phyloP scores from a whole-genome alignment of 1,140 invertebrate genomes.

The Bicyclus anynana region DNA sequence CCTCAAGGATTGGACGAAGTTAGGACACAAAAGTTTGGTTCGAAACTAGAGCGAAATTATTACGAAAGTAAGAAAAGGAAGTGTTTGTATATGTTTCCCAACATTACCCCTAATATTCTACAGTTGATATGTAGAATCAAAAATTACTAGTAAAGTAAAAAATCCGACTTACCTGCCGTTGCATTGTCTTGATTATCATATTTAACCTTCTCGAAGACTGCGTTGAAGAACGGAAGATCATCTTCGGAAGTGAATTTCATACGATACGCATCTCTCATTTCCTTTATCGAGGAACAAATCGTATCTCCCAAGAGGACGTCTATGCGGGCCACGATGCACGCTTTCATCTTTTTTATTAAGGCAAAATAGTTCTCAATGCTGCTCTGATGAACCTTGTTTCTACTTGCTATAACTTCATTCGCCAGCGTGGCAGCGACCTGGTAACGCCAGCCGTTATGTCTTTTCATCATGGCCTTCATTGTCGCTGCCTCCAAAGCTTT shows the following conservation, averaged over 20 bases:
- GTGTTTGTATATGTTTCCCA: no score
- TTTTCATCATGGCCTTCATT: not conserved
- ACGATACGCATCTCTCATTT: conserved; percentile 15
- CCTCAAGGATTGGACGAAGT: no score
- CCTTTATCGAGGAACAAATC: not conserved
- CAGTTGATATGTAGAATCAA: no score
- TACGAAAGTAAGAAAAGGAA: no score
- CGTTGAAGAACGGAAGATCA: conserved; percentile 12
- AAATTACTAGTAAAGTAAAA: not conserved
- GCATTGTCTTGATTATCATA: conserved; percentile 4
- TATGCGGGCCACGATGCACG: conserved; percentile 25
- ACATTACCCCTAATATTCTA: no score
- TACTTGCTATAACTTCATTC: not conserved
- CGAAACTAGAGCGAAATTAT: no score
- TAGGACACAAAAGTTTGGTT: no score
- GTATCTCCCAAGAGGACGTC: conserved; percentile 23
- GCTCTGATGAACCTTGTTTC: not conserved
- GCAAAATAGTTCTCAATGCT: not conserved
- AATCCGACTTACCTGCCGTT: conserved; percentile 18
- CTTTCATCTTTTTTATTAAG: conserved; percentile 15
- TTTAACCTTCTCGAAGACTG: conserved; percentile 20
- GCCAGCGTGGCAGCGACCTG: conserved; percentile 1
- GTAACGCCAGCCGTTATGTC: not conserved
- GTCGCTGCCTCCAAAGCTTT: not conserved
- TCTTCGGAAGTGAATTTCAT: conserved; percentile 12